Conservation (phyloP, 2,888 invertebrate species). For the Amphipyra berbera region DNA sequence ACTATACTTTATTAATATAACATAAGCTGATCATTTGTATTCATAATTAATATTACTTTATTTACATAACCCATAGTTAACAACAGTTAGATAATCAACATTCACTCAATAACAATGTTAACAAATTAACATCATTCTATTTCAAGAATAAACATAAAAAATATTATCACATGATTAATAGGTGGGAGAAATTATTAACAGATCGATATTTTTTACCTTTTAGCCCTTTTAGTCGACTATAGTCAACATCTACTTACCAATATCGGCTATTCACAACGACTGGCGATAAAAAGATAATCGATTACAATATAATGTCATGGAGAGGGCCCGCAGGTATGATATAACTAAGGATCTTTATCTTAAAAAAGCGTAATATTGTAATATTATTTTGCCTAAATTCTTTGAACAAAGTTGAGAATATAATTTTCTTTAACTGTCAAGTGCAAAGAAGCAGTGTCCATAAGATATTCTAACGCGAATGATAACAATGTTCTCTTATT, state of each 20-base stretch:
- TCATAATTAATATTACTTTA: conserved; percentile 35
- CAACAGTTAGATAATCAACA: conserved; percentile 36
- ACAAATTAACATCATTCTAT: conserved; percentile 38
- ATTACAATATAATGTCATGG: conserved; percentile 36
- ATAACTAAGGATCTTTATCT: conserved; percentile 12
- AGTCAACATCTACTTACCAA: too few relatives aligned
- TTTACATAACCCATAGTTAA: conserved; percentile 40
- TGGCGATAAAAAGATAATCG: conserved; percentile 4
- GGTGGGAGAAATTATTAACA: conserved; percentile 60
- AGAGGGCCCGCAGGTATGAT: conserved; percentile 1
- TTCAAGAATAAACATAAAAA: conserved; percentile 35
- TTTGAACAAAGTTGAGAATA: conserved; percentile 7
- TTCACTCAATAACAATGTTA: conserved; percentile 27
- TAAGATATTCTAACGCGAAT: conserved; percentile 19
- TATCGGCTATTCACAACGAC: too few relatives aligned
- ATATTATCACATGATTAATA: conserved; percentile 66
- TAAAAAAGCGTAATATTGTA: conserved; percentile 13
- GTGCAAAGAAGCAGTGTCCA: conserved; percentile 24
- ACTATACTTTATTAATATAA: conserved; percentile 54
- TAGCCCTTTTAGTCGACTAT: not conserved
- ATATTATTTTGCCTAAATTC: conserved; percentile 19
- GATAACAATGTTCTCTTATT: too few relatives aligned
- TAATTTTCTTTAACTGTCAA: conserved; percentile 4
- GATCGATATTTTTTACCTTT: not conserved
- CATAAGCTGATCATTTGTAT: conserved; percentile 36